These are phyloP conservation scores for Taenaris catops DNA, from an alignment of 2,888 invertebrate genomes.

Conservation along the genomic window DNA sequence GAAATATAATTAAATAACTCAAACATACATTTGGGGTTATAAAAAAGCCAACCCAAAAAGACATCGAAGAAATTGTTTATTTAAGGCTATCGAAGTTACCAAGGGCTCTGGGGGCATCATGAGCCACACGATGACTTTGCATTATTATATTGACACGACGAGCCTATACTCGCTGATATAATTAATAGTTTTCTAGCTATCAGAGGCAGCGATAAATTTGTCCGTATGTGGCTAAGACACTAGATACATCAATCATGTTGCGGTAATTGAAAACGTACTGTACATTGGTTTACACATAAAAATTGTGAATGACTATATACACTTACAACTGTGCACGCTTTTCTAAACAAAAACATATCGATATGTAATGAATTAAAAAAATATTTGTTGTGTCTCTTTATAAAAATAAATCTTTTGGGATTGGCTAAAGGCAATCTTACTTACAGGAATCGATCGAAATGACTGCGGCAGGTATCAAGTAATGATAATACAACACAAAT, in stretches of 20 bases:
- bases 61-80: constrained; percentile 42
- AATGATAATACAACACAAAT: no score
- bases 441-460: no score
- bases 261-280: constrained; percentile 65
- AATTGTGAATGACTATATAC: no score
- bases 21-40: neutral
- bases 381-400: no score
- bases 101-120: constrained; percentile 47
- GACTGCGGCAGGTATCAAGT: no score
- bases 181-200: constrained; percentile 60
- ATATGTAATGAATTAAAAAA: no score
- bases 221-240: constrained; percentile 55
- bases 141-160: constrained; percentile 43
- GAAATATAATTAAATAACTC: no score
- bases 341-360: no score
- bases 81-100: constrained; percentile 58
- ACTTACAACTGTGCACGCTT: no score
- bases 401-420: no score
- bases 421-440: no score
- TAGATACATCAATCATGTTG: constrained; percentile 58
- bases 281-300: constrained; percentile 14
- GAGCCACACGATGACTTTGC: constrained; percentile 61
- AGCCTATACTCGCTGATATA: constrained; percentile 47
- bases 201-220: constrained; percentile 66
- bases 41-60: constrained; percentile 1